These are phyloP conservation scores for Laticauda colubrina DNA, from an alignment of 2,113 vertebrate genomes.

Conservation along the genomic window DNA sequence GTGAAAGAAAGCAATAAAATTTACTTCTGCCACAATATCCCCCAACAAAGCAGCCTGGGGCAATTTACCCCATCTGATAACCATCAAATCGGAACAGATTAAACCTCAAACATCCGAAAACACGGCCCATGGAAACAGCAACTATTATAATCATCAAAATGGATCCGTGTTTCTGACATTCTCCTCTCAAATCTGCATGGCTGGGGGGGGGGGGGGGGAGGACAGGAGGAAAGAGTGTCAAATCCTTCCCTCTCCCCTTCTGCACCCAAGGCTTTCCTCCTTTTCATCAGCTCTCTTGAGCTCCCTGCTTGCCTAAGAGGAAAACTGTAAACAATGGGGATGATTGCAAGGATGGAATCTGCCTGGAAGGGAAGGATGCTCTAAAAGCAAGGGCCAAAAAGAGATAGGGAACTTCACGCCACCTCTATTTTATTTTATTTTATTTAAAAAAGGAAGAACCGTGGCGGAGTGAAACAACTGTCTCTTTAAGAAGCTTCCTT, in stretches of 20 bases:
- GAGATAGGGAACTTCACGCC: neutral
- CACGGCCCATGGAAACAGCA: neutral
- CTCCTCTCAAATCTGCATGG: neutral
- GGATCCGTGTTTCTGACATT: neutral
- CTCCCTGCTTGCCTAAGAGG: neutral
- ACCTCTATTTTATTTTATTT: neutral
- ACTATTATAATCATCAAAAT: neutral
- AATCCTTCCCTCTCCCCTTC: neutral
- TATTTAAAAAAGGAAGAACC: neutral
- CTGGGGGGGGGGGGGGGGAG: neutral
- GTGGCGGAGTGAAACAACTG: neutral
- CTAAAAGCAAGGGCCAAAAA: neutral
- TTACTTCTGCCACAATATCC: neutral
- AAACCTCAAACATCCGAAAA: neutral
- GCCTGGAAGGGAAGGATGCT: neutral
- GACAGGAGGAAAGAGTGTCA: neutral
- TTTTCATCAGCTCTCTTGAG: neutral
- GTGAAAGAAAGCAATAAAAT: neutral
- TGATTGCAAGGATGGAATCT: neutral
- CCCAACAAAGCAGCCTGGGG: neutral
- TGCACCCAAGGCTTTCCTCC: neutral
- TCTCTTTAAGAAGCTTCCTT: constrained; percentile 14
- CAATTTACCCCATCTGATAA: neutral
- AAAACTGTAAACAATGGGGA: neutral
- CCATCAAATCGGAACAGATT: neutral